Base-by-base conservation (phyloP, 2,797 vertebrate genomes). In the Cebuella pygmaea region DNA sequence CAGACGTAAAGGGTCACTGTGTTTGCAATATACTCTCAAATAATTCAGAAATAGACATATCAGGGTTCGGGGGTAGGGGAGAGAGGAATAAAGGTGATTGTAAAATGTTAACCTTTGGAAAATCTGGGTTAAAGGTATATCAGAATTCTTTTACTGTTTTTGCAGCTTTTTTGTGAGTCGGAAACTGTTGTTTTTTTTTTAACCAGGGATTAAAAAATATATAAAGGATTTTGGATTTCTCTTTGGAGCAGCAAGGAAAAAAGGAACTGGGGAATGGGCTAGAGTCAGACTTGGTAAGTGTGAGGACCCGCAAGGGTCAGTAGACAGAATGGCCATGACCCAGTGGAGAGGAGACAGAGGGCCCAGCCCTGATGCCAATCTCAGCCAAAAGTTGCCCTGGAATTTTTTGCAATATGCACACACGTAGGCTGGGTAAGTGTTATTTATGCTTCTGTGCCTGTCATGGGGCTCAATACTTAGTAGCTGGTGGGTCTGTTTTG, bases 91-190 rank as follows among this genome's bases (percentile, higher is more conserved):
- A 83, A 81, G 74, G 74, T 90, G 84, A 96, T 90, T 52, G 74
- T 82, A 95, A 95, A 92, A 87, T 70, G 48, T 3, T 50, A 92
- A 93, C n/a, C 67, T 95, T 92, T 90, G 57, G 67, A 95, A 88
- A 95, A 88, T 79, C 27, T 93, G 83, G 26, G 26, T 61, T n/a
- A 96, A 96, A 36, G 24, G 36, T 44, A 57, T 52, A 87, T 92
- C 46, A 84, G 64, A 93, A 93, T 72, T 91, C 67, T 87, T 96
- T 88, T 57, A 81, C 46, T 93, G 75, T 85, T 91, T 93, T 67
- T 93, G 81, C 52, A 89, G 91, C 39, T 87, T 96, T 90, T 84
- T 83, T 76, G 33, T 90, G 55, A 94, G 24, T 84, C 39, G 55
- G 57, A 74, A 80, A 30, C 78, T 61, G n/a, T 79, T 17, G 14